Percentiles rank a stretch among this genome's conserved stretches.
Conservation (phyloP, 2,113 vertebrate genomes). For the Apistogramma diplotaenia region DNA sequence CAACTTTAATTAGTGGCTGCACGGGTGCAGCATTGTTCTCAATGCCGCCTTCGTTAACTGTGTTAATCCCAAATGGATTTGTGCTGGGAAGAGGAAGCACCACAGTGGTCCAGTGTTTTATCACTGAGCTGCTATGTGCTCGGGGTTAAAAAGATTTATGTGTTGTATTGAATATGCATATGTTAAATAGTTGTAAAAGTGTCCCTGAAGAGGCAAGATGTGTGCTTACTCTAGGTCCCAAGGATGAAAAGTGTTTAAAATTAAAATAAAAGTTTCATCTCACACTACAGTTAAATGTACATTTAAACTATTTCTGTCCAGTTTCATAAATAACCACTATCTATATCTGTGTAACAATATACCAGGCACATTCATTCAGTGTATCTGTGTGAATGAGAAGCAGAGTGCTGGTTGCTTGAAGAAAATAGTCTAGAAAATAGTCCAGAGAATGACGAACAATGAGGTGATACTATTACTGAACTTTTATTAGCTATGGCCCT, state of each 20-base stretch:
- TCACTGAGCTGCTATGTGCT: constrained; percentile 1
- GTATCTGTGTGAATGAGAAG: background rate
- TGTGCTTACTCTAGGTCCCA: background rate
- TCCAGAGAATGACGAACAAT: rapidly evolving
- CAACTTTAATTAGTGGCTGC: constrained; percentile 77
- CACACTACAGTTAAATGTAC: background rate
- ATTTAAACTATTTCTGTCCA: background rate
- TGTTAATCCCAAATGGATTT: constrained; percentile 72
- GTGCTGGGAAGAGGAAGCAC: constrained; percentile 20
- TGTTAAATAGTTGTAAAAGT: background rate
- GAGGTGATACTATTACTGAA: too few species aligned
- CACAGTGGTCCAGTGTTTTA: background rate
- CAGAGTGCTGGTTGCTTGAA: background rate
- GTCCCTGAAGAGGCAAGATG: background rate
- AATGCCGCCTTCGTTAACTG: constrained; percentile 67
- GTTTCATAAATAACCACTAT: background rate
- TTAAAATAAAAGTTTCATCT: background rate
- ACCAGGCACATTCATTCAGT: background rate
- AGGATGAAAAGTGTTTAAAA: background rate
- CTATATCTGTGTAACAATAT: background rate
- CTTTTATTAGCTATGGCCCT: too few species aligned
- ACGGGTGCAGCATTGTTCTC: constrained; percentile 63
- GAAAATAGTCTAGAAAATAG: background rate
- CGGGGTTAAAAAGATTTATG: background rate
- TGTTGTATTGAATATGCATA: background rate